Evolutionary conservation across 2,888 invertebrate species (phyloP).

Genomic region (Boloria selene): DNA sequence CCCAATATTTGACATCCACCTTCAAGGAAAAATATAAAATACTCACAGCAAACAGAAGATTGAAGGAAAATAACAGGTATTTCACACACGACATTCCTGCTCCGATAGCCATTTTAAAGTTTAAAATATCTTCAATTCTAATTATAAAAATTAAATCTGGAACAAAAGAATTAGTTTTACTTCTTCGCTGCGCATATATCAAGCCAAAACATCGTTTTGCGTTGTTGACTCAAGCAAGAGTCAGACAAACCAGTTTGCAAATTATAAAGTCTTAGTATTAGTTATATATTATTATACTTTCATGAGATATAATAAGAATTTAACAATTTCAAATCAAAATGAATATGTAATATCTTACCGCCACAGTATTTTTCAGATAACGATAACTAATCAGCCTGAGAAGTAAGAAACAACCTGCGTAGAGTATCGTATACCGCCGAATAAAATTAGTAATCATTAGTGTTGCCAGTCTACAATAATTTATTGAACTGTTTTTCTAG

Average conservation of each 20-base stretch:
- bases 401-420: not conserved
- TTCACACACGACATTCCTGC: slow-evolving; percentile 94
- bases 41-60: slow-evolving; percentile 94
- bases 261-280: not conserved
- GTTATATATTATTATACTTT: not conserved
- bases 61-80: slow-evolving; percentile 93
- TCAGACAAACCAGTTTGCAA: slow-evolving; percentile 22
- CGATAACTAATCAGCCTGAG: slow-evolving; percentile 9
- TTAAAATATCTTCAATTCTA: slow-evolving; percentile 54
- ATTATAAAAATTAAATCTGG: slow-evolving; percentile 57
- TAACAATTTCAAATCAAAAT: not conserved
- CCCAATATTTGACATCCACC: slow-evolving; percentile 10
- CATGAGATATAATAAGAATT: not conserved
- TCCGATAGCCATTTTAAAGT: slow-evolving; percentile 86
- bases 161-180: slow-evolving; percentile 54
- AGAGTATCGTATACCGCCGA: not conserved
- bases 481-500: slow-evolving; percentile 10
- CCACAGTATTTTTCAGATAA: slow-evolving; percentile 31
- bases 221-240: slow-evolving; percentile 47
- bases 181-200: slow-evolving; percentile 30
- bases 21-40: slow-evolving; percentile 42
- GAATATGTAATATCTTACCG: slow-evolving; percentile 30
- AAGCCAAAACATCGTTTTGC: slow-evolving; percentile 62
- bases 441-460: slow-evolving; percentile 19
- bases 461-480: slow-evolving; percentile 22